These are phyloP conservation scores for Poeciliopsis paucimaculata DNA, from an alignment of 2,797 vertebrate species.

Conservation along the genomic window DNA sequence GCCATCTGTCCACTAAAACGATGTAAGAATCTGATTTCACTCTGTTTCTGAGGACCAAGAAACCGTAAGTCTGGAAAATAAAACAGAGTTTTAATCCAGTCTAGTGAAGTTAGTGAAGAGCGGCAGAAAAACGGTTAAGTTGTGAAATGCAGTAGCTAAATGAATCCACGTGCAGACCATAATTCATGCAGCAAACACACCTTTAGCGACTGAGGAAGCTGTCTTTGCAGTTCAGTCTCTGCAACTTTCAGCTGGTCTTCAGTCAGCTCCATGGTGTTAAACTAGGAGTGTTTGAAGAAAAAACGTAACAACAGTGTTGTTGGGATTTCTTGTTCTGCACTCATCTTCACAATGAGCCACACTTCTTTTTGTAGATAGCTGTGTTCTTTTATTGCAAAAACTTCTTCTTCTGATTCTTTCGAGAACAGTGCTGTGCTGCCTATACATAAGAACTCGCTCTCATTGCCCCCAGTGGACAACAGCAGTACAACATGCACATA, in stretches of 20 bases:
- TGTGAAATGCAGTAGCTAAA: neutral
- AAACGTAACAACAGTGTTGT: neutral
- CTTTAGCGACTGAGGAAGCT: constrained; percentile 39
- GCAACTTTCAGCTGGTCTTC: constrained; percentile 38
- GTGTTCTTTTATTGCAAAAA: no score
- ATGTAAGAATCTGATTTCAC: constrained; percentile 29
- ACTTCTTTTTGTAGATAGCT: no score
- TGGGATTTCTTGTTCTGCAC: no score
- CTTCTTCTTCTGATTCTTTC: no score
- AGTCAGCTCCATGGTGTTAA: constrained; percentile 34
- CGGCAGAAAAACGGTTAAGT: neutral
- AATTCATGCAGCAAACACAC: constrained; percentile 23
- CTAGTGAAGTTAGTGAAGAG: neutral
- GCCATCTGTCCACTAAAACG: constrained; percentile 65
- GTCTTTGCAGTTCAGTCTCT: constrained; percentile 13
- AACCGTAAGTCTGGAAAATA: constrained; percentile 55
- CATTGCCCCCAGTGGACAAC: no score
- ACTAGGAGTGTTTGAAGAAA: no score
- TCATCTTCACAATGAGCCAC: no score
- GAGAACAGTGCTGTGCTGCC: no score
- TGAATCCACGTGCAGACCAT: neutral
- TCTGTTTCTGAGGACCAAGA: constrained; percentile 47
- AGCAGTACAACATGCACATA: no score
- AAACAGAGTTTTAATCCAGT: neutral
- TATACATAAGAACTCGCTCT: no score